These are phyloP conservation scores for Aethina tumida DNA, from an alignment of 1,140 invertebrate species.

Conservation along the genomic window DNA sequence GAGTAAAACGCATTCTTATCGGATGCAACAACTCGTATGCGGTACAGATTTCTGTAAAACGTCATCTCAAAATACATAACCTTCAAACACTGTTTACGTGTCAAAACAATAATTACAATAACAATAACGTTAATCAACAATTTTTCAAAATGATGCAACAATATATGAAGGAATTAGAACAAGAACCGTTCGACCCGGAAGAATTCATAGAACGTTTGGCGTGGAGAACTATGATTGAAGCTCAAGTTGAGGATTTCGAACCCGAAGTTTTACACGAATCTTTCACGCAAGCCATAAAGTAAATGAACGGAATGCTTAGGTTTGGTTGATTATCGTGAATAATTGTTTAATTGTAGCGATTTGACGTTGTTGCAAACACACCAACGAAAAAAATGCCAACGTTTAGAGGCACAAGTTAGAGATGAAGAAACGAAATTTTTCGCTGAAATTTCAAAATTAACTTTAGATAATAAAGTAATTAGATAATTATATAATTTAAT, in stretches of 20 bases:
- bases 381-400: slow-evolving; percentile 80
- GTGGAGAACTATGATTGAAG: slow-evolving; percentile 82
- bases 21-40: no score
- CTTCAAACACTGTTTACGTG: no score
- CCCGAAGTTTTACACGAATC: slow-evolving; percentile 77
- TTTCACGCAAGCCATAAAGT: slow-evolving; percentile 84
- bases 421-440: slow-evolving; percentile 82
- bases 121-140: no score
- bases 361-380: slow-evolving; percentile 70
- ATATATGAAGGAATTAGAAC: slow-evolving; percentile 72
- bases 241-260: slow-evolving; percentile 52
- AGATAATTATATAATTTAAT: neutral
- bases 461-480: neutral
- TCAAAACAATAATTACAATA: no score
- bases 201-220: slow-evolving; percentile 96
- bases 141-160: slow-evolving; percentile 65
- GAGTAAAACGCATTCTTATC: no score
- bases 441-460: slow-evolving; percentile 52
- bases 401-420: slow-evolving; percentile 68
- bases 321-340: slow-evolving; percentile 9
- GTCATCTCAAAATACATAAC: no score
- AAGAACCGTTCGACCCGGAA: slow-evolving; percentile 93
- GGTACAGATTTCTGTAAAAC: no score
- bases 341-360: slow-evolving; percentile 40
- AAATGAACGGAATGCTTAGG: slow-evolving; percentile 20